These are phyloP conservation scores for Spodoptera frugiperda DNA, from an alignment of 1,140 invertebrate species.

Conservation along the genomic window DNA sequence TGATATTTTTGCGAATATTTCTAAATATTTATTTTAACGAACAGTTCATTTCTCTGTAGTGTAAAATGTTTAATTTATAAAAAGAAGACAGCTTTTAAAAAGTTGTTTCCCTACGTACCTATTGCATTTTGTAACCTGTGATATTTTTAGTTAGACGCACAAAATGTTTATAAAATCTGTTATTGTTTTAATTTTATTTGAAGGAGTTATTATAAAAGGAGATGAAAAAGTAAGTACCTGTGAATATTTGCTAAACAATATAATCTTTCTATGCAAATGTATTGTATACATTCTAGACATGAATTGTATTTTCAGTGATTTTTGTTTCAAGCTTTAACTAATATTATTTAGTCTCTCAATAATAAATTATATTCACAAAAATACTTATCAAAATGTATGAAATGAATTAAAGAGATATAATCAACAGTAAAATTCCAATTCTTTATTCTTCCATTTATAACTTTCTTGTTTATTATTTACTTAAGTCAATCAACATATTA, in stretches of 20 bases:
- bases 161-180: conserved; percentile 56
- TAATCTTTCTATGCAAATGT: background rate
- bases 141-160: conserved; percentile 51
- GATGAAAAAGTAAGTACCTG: conserved; percentile 61
- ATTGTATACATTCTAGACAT: background rate
- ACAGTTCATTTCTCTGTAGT: background rate
- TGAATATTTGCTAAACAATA: background rate
- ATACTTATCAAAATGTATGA: too few species aligned
- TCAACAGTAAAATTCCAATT: too few species aligned
- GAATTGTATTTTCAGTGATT: too few species aligned
- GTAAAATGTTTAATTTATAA: conserved; percentile 11
- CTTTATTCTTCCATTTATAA: too few species aligned
- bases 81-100: background rate
- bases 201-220: conserved; percentile 50
- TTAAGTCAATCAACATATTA: too few species aligned
- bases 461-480: too few species aligned
- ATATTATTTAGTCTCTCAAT: too few species aligned
- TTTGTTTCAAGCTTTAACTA: too few species aligned
- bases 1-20: background rate
- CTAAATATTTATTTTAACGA: background rate
- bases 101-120: background rate
- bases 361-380: too few species aligned
- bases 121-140: conserved; percentile 51
- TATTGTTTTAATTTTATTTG: conserved; percentile 54
- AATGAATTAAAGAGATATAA: too few species aligned